Percentiles rank a stretch among this genome's conserved stretches.
Conservation (phyloP, 2,797 vertebrate species). For the Poecilia picta region DNA sequence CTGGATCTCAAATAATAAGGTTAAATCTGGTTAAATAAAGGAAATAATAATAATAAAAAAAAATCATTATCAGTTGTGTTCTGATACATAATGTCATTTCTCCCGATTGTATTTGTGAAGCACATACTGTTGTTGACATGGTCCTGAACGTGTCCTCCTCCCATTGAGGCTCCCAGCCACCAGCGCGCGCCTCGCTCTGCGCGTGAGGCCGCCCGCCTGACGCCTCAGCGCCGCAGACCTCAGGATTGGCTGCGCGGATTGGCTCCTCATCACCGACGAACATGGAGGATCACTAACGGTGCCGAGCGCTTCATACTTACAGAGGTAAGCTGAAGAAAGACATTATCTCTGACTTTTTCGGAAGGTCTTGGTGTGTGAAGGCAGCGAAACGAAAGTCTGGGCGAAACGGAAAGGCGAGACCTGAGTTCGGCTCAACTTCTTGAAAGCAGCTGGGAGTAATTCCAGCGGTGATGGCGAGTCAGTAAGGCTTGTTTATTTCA, state of each 20-base stretch:
- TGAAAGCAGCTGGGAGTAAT: conserved; percentile 33
- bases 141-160: too few relatives aligned
- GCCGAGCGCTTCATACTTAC: not conserved
- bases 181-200: conserved; percentile 27
- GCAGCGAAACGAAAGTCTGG: not conserved
- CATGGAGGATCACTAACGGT: conserved; percentile 32
- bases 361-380: not conserved
- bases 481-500: not conserved
- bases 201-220: conserved; percentile 29
- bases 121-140: too few relatives aligned
- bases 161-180: not conserved
- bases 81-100: too few relatives aligned
- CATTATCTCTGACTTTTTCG: not conserved
- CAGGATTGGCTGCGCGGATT: conserved; percentile 45
- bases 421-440: conserved; percentile 34
- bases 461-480: conserved; percentile 33
- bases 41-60: too few relatives aligned
- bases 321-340: conserved; percentile 43
- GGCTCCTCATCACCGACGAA: conserved; percentile 29
- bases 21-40: too few relatives aligned
- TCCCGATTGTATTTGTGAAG: too few relatives aligned
- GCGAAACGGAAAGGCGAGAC: conserved; percentile 56
- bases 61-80: too few relatives aligned
- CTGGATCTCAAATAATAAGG: too few relatives aligned
- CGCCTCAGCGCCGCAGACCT: conserved; percentile 40